Evolutionary conservation across 1,140 invertebrate species (phyloP), one percentile per base, ranked within the genome.

Genomic region (Nephotettix cincticeps): DNA sequence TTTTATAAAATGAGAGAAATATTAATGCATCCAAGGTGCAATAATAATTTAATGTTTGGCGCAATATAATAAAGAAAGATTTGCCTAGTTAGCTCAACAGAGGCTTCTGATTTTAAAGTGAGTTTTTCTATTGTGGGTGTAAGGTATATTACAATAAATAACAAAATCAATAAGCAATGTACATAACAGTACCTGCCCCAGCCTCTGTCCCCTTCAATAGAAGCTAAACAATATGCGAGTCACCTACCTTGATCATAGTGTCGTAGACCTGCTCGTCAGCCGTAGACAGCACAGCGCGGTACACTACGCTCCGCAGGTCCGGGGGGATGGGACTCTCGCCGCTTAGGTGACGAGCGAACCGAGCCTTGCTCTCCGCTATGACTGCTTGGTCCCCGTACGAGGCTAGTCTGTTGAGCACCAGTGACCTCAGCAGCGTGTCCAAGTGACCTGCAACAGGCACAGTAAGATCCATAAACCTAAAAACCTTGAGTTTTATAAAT

Each of bases 221-320:
- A 43, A 43, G 9, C 9, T 11, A 11, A 9, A 11, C 40, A 11
- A 43, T 43, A 43, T n/a, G 40, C 40, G 40, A n/a, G 9, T 36
- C 1, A 71, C 77, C 75, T 77, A 87, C 85, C 79, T 90, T 85
- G 29, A 96, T 79, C 86, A 98, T 90, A 64, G 89, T 88, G 30
- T 94, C 84, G 76, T 90, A 96, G 1, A 88, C 89, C 11, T 85
- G 79, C 65, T 88, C 84, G 74, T 90, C 88, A 19, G 90, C 93
- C 29, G 86, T 86, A 11, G 87, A 84, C 1, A 96, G 83, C 17
- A 93, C 93, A 6, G 92, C 92, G 76, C 89, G 88, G 81, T 97
- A 99, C 74, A 97, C 95, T 54, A 92, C 86, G 67, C 87, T 87
- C 36, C 96, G 87, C 45, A 99, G 82, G 85, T 99, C 96, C 1